A percentile compares a stretch with the other conserved stretches of the same genome.
Conservation (phyloP, 1,140 invertebrate genomes). For the Melanaphis sacchari region DNA sequence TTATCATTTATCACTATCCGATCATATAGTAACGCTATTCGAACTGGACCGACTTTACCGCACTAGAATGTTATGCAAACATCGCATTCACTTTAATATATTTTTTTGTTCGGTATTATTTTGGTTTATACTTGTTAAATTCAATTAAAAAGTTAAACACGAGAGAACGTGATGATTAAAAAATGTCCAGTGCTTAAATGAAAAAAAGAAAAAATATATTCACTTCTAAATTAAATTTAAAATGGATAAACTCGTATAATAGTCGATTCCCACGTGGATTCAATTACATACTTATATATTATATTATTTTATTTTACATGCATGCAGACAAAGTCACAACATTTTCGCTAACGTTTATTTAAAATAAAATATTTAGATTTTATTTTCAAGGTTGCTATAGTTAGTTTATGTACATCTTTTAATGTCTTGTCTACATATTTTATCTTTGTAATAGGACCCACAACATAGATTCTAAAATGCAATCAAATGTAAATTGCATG, state of each 20-base stretch:
- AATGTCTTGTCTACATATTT: background rate
- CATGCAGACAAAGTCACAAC: background rate
- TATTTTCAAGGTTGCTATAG: background rate
- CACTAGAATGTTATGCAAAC: background rate
- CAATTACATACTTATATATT: background rate
- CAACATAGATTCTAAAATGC: background rate
- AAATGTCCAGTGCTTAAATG: background rate
- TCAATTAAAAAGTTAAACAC: slow-evolving; percentile 37
- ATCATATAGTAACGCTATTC: background rate
- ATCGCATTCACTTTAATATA: background rate
- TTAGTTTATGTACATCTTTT: background rate
- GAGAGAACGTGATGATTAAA: background rate
- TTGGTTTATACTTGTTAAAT: slow-evolving; percentile 15
- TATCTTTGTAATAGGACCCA: slow-evolving; percentile 4
- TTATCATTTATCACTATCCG: background rate
- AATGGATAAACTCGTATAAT: background rate
- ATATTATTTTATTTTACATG: background rate
- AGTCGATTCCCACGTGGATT: background rate
- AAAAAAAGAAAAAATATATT: background rate
- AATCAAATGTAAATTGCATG: background rate
- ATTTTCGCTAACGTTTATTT: background rate
- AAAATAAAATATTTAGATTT: background rate
- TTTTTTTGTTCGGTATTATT: slow-evolving; percentile 14
- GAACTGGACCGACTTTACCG: background rate
- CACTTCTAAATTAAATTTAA: background rate